Base-by-base conservation (phyloP, 2,113 vertebrate species). In the Protomyctophum bolini region DNA sequence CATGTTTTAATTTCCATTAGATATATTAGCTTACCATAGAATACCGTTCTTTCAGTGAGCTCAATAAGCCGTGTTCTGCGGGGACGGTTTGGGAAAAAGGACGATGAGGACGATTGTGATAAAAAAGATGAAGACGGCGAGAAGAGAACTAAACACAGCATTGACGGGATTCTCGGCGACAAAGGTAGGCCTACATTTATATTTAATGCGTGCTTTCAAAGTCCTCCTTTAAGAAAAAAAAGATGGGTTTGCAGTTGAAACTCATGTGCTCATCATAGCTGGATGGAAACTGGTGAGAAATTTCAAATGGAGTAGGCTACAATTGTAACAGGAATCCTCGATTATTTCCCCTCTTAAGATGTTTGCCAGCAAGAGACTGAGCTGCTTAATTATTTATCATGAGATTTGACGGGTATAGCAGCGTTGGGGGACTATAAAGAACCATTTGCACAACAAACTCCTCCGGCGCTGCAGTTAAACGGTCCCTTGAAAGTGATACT, bases 21-120 rank as follows among this genome's bases (percentile, higher is more conserved):
- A 9, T 15, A 7, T 33, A 51, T 8, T 58, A 12, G 2, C 28
- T 55, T 14, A 15, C 46, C 10, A 14, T n/a, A 10, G 33, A 60
- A 51, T 21, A 9, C 7, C 54, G n/a, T 10, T 12, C 50, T 12
- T 70, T 33, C 94, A 99, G 97, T 99, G 94, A 99, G 97, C 90
- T 98, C 97, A 72, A 99, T 99, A 94, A 99, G 97, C 90, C 96
- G 97, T 6, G 97, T 99, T 70, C 95, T 99, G 75, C 93, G 97
- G 83, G 96, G 96, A 89, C 96, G 97, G 55, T 99, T 98, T 87
- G 97, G 97, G 78, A 98, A 96, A 88, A 98, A 96, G 70, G 97
- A 98, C 73, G 97, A 98, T 2, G 97, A 98, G 2, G 93, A 94
- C 0, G 96, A 98, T 1, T 93, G 92, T 0, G 96, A 98, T 59